Evolutionary conservation across 92 coral and sea anemone genomes (phyloP).

Genomic region (Actinernus sp.): DNA sequence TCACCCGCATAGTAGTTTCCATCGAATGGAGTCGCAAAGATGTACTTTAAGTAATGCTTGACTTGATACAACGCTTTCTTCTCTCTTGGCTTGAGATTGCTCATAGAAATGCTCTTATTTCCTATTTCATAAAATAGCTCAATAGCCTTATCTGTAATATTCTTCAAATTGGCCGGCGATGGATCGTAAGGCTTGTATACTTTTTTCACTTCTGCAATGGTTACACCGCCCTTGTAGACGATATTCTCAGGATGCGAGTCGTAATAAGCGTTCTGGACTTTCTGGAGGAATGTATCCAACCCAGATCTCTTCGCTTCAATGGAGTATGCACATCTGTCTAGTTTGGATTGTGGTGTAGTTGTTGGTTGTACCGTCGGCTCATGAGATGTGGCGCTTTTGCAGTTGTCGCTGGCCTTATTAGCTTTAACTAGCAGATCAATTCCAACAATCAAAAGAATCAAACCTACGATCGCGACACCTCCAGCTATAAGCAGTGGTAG

Average conservation of each 20-base stretch:
- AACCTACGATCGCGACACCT: slow-evolving; percentile 23
- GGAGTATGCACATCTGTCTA: slow-evolving; percentile 24
- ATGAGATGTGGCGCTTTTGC: neutral
- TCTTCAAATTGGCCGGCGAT: slow-evolving; percentile 52
- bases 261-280: slow-evolving; percentile 51
- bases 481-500: slow-evolving; percentile 17
- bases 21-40: slow-evolving; percentile 78
- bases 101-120: slow-evolving; percentile 4
- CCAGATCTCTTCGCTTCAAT: slow-evolving; percentile 77
- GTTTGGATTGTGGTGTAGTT: neutral
- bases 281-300: slow-evolving; percentile 52
- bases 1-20: slow-evolving; percentile 83
- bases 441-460: slow-evolving; percentile 57
- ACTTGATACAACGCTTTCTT: slow-evolving; percentile 71
- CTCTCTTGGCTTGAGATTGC: slow-evolving; percentile 75
- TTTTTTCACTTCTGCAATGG: slow-evolving; percentile 7
- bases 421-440: slow-evolving; percentile 53
- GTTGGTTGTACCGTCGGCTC: neutral
- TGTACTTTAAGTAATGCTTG: slow-evolving; percentile 66
- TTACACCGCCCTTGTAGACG: slow-evolving; percentile 29
- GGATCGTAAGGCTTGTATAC: slow-evolving; percentile 63
- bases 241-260: slow-evolving; percentile 49
- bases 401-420: neutral
- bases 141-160: slow-evolving; percentile 62
- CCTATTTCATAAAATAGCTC: slow-evolving; percentile 44